phyloP scores from a whole-genome alignment of 1,140 invertebrate genomes.

The Trichoplusia ni region DNA sequence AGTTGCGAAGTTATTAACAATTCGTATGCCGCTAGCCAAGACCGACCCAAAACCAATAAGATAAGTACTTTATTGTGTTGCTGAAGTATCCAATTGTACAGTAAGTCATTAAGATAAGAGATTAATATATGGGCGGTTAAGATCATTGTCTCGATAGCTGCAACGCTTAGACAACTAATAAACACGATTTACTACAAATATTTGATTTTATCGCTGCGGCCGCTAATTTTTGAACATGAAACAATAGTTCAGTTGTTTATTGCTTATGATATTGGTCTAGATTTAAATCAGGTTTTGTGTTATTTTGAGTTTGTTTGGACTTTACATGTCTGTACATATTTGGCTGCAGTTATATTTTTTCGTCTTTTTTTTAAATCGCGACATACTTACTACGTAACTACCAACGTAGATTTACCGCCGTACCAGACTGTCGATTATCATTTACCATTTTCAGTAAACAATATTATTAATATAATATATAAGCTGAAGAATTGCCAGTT shows the following conservation, averaged over 20 bases:
- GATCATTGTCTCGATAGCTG: slow-evolving; percentile 28
- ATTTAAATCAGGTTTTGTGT: background rate
- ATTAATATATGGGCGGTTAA: slow-evolving; percentile 16
- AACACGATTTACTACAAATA: slow-evolving; percentile 15
- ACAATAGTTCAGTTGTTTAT: background rate
- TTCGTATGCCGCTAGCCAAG: too few relatives aligned
- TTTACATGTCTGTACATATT: too few relatives aligned
- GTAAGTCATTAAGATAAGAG: slow-evolving; percentile 36
- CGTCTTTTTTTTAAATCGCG: too few relatives aligned
- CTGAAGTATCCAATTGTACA: slow-evolving; percentile 32
- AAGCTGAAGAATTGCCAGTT: too few relatives aligned
- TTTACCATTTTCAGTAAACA: too few relatives aligned
- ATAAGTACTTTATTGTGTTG: slow-evolving; percentile 6
- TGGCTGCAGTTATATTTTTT: too few relatives aligned
- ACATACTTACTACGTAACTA: too few relatives aligned
- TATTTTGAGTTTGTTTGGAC: background rate
- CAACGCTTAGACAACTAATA: background rate
- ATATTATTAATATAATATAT: too few relatives aligned
- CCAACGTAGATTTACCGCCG: too few relatives aligned
- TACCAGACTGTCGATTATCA: too few relatives aligned
- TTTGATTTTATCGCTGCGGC: slow-evolving; percentile 30
- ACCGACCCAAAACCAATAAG: slow-evolving; percentile 12
- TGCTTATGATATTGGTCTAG: background rate
- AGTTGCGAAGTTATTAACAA: too few relatives aligned
- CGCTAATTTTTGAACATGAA: slow-evolving; percentile 30